Base-by-base conservation (phyloP, 1,140 invertebrate genomes). In the Papilio polytes region DNA sequence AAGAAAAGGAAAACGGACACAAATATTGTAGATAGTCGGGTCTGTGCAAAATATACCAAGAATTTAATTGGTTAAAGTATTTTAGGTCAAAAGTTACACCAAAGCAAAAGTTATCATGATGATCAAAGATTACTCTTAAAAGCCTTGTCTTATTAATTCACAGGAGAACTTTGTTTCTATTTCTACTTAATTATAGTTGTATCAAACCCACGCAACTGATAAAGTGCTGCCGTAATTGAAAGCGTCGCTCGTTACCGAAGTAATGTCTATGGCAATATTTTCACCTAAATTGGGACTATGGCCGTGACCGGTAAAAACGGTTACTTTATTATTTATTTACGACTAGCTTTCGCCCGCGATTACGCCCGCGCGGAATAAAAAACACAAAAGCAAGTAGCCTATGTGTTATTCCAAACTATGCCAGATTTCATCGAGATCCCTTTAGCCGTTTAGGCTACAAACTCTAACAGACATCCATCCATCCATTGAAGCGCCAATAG, bases 231-330 rank as follows among this genome's bases (percentile, higher is more conserved):
- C 63, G 22, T 66, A 66, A 66, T 66, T 26, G 26, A 31, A 66
- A 31, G 63, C 63, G 22, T 66, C 63, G 12, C 3, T 66, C 10
- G 63, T 66, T 66, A 66, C 63, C 3, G 22, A 31, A 66, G 63
- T 66, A 66, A 66, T 66, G 31, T 66, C 63, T 66, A 66, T 12
- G 13, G 63, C 26, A 31, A 66, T 66, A 66, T 66, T 66, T 66
- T 66, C 22, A 66, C 10, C 12, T 31, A 31, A 66, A 66, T 66
- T 66, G 22, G 63, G 13, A 66, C 22, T 31, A 22, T 66, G 63
- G 13, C 63, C 3, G 13, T 26, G 63, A 15, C 3, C 22, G 31
- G 10, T 66, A 66, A 66, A n/a, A 31, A 15, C 22, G 3, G 22
- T 66, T 26, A 15, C n/a, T 59, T 59, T 2, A 18, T 66, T 6